Base-by-base conservation (phyloP, 1,140 invertebrate species). In the Lordiphosa mommai region DNA sequence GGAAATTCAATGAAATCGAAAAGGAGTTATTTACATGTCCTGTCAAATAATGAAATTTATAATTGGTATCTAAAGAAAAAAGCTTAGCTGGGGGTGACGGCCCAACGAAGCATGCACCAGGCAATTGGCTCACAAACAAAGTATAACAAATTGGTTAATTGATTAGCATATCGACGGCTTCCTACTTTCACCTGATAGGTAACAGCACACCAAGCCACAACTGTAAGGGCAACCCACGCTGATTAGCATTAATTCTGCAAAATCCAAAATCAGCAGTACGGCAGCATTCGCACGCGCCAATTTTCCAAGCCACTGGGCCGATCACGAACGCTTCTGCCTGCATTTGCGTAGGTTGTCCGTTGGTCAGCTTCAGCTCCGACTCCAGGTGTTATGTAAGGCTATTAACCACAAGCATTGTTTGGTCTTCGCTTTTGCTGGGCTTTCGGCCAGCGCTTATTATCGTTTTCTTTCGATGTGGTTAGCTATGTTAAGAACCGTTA, bases 361-460 rank as follows among this genome's bases (percentile, higher is more conserved):
- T 44, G 61, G 41, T 53, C 52, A 69, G 64, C 4, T 20, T 12
- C 29, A 8, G 23, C 57, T 29, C 16, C 38, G 23, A 16, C 60
- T 44, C 30, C 56, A 40, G 72, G 66, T 80, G 77, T 80, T 80
- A 80, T 80, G 77, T 59, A 80, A 80, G 57, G 61, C 71, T 63
- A 82, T 80, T 82, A 74, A 67, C 73, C 68, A 71, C 67, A 67
- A 68, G 34, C 29, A 59, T 46, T 66, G 43, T 32, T 38, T 33
- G 20, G 29, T 32, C 23, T 7, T 48, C 33, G 27, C 20, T 41
- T 20, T 12, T 34, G 10, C 14, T 43, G 14, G n/a, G 23, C 23
- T 34, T 48, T 17, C 29, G 12, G 29, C 16, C 20, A 34, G 40
- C 40, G 27, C 10, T 41, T 41, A 16, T 41, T 20, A 17, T 5